Base-by-base conservation (phyloP, 2,888 invertebrate species). In the Pristionchus exspectatus region DNA sequence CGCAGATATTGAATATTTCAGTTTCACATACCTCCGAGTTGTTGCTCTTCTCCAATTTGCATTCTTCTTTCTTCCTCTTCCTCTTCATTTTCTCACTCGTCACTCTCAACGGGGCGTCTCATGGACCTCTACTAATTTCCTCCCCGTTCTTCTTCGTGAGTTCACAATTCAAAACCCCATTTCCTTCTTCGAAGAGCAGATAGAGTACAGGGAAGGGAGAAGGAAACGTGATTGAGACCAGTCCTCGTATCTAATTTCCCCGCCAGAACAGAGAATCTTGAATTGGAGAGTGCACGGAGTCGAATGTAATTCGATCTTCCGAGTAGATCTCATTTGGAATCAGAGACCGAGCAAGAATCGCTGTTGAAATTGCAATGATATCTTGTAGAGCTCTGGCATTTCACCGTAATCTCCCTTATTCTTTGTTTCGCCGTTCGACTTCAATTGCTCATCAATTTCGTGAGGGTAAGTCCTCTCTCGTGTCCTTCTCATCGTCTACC, bases 21-120 rank as follows among this genome's bases (percentile, higher is more conserved):
- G 92, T 89, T 93, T 93, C 90, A 90, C 91, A 0, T 93, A 93
- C 72, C 91, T 93, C 21, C 90, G 93, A 27, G 91, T 93, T 30
- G 90, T 93, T 24, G 91, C 91, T 24, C 90, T 92, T 44, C 91
- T 92, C 38, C 93, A 93, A 77, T 90, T 93, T 33, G 89, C 90
- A 9, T 93, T 92, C 87, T 93, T 92, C 89, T 91, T 92, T 27
- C 89, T 91, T n/a, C 93, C 93, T 5, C 92, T 92, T 84, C 93
- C 93, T 24, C 77, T 93, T 66, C 92, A 92, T 88, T 89, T 93
- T 56, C 84, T 93, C n/a, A 92, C 93, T 1, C 91, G 91, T 44
- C 89, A 93, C 66, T 92, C 91, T 87, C 93, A 93, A 85, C 90
- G 92, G 27, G 93, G 93, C 3, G 90, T 90, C 87, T 92, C 91